Evolutionary conservation across 1,140 invertebrate species (phyloP), one percentile per base, ranked within the genome.

Genomic region (Eriocheir sinensis): DNA sequence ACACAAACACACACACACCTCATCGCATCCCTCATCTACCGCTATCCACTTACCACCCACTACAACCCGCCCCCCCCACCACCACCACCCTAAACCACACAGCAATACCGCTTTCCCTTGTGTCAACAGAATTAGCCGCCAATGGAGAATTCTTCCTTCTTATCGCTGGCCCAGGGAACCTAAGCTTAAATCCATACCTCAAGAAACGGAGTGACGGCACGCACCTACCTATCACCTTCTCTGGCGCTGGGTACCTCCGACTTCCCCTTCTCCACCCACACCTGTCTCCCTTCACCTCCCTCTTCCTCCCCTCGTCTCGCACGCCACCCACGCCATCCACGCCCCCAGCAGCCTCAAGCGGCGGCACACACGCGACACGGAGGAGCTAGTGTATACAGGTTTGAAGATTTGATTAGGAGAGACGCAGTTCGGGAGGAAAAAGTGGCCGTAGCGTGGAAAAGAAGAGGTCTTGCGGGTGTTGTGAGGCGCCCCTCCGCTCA

Each of bases 1-100:
- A 72, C 60, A 72, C 60, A 72, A 21, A 72, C 60, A 72, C 60
- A 72, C 60, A 72, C 60, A 72, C 60, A 72, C 60, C 27, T n/a
- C n/a, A n/a, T n/a, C n/a, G n/a, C n/a, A n/a, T n/a, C n/a, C n/a
- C n/a, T n/a, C n/a, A n/a, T n/a, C n/a, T n/a, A n/a, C n/a, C n/a
- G n/a, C n/a, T n/a, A n/a, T n/a, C n/a, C n/a, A n/a, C n/a, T n/a
- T n/a, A n/a, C n/a, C n/a, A n/a, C n/a, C n/a, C n/a, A n/a, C n/a
- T n/a, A n/a, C n/a, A n/a, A n/a, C n/a, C n/a, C n/a, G n/a, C n/a
- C n/a, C n/a, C n/a, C n/a, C n/a, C n/a, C n/a, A n/a, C n/a, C n/a
- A n/a, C n/a, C n/a, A n/a, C n/a, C 60, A 72, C 60, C 27, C 4
- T n/a, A 21, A 72, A 21, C 27, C 60, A 72, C 60, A 72, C 60